phyloP scores from a whole-genome alignment of 2,888 invertebrate genomes.

The Polyommatus iphigenia region DNA sequence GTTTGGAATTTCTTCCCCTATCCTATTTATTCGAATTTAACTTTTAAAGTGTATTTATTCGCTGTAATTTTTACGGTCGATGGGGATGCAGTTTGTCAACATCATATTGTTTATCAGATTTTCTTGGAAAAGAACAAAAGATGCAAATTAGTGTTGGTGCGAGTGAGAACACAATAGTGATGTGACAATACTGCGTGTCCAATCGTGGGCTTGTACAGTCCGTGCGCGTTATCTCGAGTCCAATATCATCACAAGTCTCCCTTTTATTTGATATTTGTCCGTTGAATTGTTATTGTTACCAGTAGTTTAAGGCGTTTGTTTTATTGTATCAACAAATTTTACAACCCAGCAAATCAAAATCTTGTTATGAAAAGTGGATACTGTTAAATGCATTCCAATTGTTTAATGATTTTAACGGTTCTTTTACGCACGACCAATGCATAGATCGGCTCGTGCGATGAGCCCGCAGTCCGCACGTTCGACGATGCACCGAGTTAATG shows the following conservation, averaged over 20 bases:
- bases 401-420: slow-evolving; percentile 54
- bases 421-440: slow-evolving; percentile 13
- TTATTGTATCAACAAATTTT: slow-evolving; percentile 51
- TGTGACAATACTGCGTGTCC: neutral
- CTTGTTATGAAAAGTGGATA: slow-evolving; percentile 65
- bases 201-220: neutral
- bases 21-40: slow-evolving; percentile 30
- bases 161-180: neutral
- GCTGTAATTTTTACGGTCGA: slow-evolving; percentile 33
- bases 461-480: slow-evolving; percentile 71
- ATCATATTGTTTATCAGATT: neutral
- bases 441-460: slow-evolving; percentile 18
- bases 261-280: slow-evolving; percentile 46
- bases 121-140: neutral
- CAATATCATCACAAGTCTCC: slow-evolving; percentile 29
- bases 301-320: slow-evolving; percentile 76
- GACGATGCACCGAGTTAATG: slow-evolving; percentile 58
- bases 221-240: slow-evolving; percentile 28
- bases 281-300: slow-evolving; percentile 73
- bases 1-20: slow-evolving; percentile 27
- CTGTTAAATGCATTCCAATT: slow-evolving; percentile 77
- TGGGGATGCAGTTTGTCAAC: slow-evolving; percentile 13
- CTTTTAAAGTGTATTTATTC: slow-evolving; percentile 20
- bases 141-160: neutral
- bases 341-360: slow-evolving; percentile 43